Evolutionary conservation across 2,888 invertebrate species (phyloP).

Genomic region (Cryptus armator): DNA sequence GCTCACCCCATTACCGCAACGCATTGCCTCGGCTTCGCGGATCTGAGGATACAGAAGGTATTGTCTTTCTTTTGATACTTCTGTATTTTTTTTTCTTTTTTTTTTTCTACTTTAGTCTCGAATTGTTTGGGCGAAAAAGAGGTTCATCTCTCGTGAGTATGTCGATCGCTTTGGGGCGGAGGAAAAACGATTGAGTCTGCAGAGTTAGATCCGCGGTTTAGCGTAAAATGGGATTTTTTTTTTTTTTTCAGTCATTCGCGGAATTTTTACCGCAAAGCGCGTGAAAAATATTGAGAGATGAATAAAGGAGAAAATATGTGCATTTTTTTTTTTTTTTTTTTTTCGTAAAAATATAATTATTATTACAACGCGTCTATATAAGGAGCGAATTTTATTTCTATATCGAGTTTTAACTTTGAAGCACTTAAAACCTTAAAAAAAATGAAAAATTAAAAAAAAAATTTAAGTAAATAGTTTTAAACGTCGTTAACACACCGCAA

Average conservation of each 20-base stretch:
- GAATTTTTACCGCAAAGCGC: background rate
- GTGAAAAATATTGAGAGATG: background rate
- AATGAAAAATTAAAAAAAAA: background rate
- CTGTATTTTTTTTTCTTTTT: conserved; percentile 12
- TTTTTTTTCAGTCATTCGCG: background rate
- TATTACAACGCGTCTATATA: background rate
- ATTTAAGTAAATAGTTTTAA: background rate
- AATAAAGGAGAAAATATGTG: background rate
- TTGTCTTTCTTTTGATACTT: conserved; percentile 19
- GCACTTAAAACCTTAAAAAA: background rate
- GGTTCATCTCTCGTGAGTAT: background rate
- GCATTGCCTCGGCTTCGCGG: conserved; percentile 31
- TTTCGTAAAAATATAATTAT: background rate
- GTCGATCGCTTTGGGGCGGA: conserved; percentile 5
- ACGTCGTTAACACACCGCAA: conserved; percentile 47
- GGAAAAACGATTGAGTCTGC: background rate
- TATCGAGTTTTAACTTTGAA: background rate
- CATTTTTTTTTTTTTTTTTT: background rate
- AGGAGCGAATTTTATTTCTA: background rate
- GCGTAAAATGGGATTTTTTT: background rate
- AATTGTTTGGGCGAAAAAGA: conserved; percentile 11
- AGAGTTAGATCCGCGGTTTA: background rate
- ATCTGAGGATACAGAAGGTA: conserved; percentile 1
- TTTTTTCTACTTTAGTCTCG: conserved; percentile 1
- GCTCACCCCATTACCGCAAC: conserved; percentile 30